Base-by-base conservation (phyloP, 1,140 invertebrate species). In the Drosophila serrata region DNA sequence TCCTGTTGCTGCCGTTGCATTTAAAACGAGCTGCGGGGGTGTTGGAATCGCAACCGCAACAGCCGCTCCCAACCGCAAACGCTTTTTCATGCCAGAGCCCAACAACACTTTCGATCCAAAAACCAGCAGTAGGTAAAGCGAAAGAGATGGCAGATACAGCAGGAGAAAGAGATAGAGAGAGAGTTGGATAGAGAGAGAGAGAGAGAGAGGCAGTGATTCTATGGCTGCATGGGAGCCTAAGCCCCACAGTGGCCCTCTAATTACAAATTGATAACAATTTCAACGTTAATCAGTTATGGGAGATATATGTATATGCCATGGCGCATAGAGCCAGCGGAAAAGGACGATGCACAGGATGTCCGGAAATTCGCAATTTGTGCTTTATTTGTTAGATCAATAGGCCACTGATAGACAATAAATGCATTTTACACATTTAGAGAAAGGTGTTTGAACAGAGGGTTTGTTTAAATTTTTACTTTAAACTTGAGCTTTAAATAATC, bases 211-310 rank as follows among this genome's bases (percentile, higher is more conserved):
- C 17, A 24, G 19, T 11, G 27, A 27, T 17, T n/a, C 33, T 24
- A 22, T 40, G 7, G 13, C 61, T 27, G 35, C 53, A 72, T 17
- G 11, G 24, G 17, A 22, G 35, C 31, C 48, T 22, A 70, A 59
- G 39, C 63, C 37, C 56, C 63, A 33, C 56, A 46, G 64, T 40
- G 46, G 49, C 53, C 67, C 58, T 57, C 62, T 82, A 88, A 87
- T 87, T 88, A 75, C 75, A 88, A 82, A 88, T 87, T 87, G 82
- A 87, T 87, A 87, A 88, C 84, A 76, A 79, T 88, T 87, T 76
- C 40, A 80, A 63, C 84, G 76, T 70, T 88, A 88, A 87, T 87
- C 82, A 87, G 82, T 84, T 82, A 79, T 82, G 84, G 58, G 33
- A 72, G 46, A 59, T 46, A 37, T 42, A 59, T 46, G 31, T 42